Percentiles rank a stretch among this genome's conserved stretches.
These are phyloP conservation scores for Anodontia alba DNA, from an alignment of 2,888 invertebrate species.

Conservation along the genomic window DNA sequence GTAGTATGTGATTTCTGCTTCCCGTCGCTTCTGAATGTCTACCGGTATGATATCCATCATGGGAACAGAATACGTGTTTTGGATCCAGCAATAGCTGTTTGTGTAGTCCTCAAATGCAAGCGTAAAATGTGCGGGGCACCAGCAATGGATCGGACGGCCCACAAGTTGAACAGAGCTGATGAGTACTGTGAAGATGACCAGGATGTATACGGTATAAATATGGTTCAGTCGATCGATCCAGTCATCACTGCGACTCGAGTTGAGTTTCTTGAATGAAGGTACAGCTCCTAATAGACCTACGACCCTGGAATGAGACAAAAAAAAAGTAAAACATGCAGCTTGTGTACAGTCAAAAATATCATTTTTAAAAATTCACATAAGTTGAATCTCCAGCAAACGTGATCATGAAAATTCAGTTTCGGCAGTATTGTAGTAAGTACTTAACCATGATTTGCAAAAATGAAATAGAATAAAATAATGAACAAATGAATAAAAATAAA, in stretches of 20 bases:
- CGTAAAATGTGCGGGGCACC: conserved; percentile 80
- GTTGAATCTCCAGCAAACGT: no score
- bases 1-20: conserved; percentile 75
- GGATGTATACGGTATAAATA: conserved; percentile 74
- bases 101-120: conserved; percentile 86
- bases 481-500: no score
- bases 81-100: conserved; percentile 86
- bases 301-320: conserved; percentile 24
- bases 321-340: background rate
- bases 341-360: no score
- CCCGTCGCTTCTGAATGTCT: conserved; percentile 60
- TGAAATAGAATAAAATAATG: no score
- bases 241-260: conserved; percentile 77
- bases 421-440: no score
- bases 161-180: conserved; percentile 76
- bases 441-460: no score
- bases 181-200: conserved; percentile 74
- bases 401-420: no score
- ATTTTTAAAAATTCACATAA: no score
- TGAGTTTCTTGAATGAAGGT: conserved; percentile 71
- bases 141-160: conserved; percentile 80
- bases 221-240: conserved; percentile 80
- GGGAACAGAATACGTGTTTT: conserved; percentile 85
- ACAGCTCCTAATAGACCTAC: conserved; percentile 57
- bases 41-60: conserved; percentile 63